Conservation (phyloP, 2,797 vertebrate species). For the Ceryle rudis region DNA sequence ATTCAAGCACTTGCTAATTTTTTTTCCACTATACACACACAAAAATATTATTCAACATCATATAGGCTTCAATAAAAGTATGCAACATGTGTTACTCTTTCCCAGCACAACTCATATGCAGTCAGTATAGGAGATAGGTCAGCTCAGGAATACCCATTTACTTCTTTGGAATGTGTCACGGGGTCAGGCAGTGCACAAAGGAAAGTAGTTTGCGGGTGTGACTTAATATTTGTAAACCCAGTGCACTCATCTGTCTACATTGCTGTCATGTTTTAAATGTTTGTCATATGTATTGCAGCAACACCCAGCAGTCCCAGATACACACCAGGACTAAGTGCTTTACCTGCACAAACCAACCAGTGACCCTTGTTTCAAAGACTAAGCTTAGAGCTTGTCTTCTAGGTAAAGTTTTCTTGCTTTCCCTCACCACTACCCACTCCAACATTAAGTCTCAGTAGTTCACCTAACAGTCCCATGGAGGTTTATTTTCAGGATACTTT, state of each 20-base stretch:
- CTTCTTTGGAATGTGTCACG: background rate
- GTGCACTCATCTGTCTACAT: background rate
- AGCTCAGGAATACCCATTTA: background rate
- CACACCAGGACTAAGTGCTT: background rate
- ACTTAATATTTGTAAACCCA: background rate
- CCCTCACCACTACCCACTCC: rapidly evolving
- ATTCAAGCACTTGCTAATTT: background rate
- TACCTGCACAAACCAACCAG: background rate
- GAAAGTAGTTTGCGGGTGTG: background rate
- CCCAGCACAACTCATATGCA: background rate
- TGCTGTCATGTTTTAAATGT: background rate
- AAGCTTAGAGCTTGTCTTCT: background rate
- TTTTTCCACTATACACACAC: background rate
- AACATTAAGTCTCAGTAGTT: background rate
- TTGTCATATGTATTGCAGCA: background rate
- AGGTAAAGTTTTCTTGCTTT: background rate
- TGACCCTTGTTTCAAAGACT: background rate
- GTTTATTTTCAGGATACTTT: background rate
- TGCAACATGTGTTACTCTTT: background rate
- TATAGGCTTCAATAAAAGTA: background rate
- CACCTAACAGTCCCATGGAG: background rate
- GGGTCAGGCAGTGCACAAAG: background rate
- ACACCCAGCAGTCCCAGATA: background rate
- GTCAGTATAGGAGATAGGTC: background rate
- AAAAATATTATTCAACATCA: background rate